phyloP scores from a whole-genome alignment of 2,797 vertebrate species.

The Enteromius mattozi region DNA sequence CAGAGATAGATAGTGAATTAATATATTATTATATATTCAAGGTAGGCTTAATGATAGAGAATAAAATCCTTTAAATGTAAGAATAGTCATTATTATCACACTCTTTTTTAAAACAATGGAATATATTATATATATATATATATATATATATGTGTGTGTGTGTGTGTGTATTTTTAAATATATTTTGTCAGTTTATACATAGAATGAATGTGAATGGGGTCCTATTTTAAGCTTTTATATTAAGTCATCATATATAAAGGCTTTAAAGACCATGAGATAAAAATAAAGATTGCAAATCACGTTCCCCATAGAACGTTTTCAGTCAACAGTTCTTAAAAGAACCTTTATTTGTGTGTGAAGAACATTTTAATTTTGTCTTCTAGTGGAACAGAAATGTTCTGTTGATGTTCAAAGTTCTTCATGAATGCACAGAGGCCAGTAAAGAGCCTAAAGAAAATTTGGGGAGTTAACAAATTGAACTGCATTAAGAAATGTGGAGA shows the following conservation, averaged over 20 bases:
- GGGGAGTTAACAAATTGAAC: background rate
- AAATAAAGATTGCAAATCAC: background rate
- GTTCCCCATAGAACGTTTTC: background rate
- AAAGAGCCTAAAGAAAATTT: background rate
- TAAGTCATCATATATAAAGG: too few relatives aligned
- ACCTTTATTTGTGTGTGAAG: background rate
- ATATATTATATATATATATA: too few relatives aligned
- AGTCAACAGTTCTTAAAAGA: background rate
- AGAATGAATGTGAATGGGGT: background rate
- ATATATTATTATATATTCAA: background rate
- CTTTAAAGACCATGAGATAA: background rate
- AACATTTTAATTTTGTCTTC: background rate
- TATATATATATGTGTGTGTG: too few relatives aligned
- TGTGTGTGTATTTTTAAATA: background rate
- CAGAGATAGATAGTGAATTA: too few relatives aligned
- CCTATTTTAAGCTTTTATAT: background rate
- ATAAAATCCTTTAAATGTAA: background rate
- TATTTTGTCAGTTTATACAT: background rate
- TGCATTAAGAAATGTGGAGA: background rate
- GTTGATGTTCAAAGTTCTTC: background rate
- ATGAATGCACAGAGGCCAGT: background rate
- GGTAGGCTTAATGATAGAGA: background rate
- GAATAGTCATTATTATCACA: background rate
- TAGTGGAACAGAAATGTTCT: background rate
- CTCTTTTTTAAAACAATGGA: background rate